Percentiles rank a stretch among this genome's conserved stretches.
These are phyloP conservation scores for Phymastichus coffea DNA, from an alignment of 1,140 invertebrate genomes.

Conservation along the genomic window DNA sequence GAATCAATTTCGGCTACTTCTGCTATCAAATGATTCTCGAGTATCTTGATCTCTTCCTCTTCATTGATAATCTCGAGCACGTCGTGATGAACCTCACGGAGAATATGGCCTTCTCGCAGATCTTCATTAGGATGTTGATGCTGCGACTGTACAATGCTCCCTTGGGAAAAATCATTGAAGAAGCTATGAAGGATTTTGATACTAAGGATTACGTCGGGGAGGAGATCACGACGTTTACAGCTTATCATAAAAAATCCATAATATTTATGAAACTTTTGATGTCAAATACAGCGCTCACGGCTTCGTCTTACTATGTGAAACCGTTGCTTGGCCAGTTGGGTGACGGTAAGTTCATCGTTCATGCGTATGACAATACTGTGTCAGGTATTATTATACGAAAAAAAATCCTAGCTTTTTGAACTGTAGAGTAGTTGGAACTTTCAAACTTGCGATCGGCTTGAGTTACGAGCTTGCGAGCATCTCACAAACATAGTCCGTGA, in stretches of 20 bases:
- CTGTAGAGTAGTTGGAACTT: no score
- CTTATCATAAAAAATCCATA: constrained; percentile 39
- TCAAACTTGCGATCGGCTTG: no score
- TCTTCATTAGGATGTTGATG: constrained; percentile 39
- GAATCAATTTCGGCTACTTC: constrained; percentile 39
- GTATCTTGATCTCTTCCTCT: constrained; percentile 42
- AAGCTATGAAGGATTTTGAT: constrained; percentile 40
- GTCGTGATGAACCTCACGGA: constrained; percentile 47
- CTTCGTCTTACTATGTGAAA: constrained; percentile 41
- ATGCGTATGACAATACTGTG: no score
- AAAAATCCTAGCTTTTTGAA: no score
- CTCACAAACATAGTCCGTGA: no score
- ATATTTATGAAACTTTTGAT: constrained; percentile 39
- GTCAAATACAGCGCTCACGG: constrained; percentile 38
- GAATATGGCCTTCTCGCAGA: constrained; percentile 45
- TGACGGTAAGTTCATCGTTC: constrained; percentile 33
- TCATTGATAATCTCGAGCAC: constrained; percentile 40
- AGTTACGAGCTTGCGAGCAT: no score
- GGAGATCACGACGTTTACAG: constrained; percentile 35
- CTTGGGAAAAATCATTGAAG: constrained; percentile 36
- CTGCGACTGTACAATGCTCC: constrained; percentile 34
- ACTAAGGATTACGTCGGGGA: constrained; percentile 31
- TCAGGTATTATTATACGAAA: no score
- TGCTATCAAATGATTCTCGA: constrained; percentile 40
- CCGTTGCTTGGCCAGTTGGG: constrained; percentile 35